phyloP scores from a whole-genome alignment of 2,113 vertebrate genomes.

The Lophius piscatorius region DNA sequence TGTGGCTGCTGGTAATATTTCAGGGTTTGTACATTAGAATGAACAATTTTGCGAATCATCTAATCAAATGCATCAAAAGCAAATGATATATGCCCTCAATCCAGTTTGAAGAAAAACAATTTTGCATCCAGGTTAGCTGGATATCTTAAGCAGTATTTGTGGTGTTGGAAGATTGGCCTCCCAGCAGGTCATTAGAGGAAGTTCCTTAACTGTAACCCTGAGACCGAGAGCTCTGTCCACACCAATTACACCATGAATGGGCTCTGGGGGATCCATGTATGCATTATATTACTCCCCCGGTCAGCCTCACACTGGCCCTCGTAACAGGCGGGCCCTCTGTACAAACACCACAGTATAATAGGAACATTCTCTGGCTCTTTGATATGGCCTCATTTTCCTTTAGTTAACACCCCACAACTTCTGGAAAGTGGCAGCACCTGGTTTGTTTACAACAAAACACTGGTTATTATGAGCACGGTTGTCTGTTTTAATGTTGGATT shows the following conservation, averaged over 20 bases:
- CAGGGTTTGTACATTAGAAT: background rate
- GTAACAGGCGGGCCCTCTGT: slow-evolving; percentile 67
- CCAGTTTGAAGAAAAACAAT: background rate
- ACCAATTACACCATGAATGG: slow-evolving; percentile 79
- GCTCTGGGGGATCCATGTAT: slow-evolving; percentile 75
- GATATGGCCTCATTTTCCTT: slow-evolving; percentile 69
- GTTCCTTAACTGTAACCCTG: slow-evolving; percentile 71
- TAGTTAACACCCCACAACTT: slow-evolving; percentile 69
- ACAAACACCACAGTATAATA: slow-evolving; percentile 70
- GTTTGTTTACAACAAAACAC: slow-evolving; percentile 43
- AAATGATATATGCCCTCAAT: background rate
- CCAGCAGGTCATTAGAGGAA: slow-evolving; percentile 68
- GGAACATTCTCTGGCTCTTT: slow-evolving; percentile 75
- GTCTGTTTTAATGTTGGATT: slow-evolving; percentile 25
- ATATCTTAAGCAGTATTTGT: slow-evolving; percentile 24
- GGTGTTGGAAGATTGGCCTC: slow-evolving; percentile 60
- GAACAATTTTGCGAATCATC: background rate
- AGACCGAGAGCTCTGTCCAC: slow-evolving; percentile 74
- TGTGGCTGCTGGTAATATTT: slow-evolving; percentile 1
- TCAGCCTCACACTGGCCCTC: slow-evolving; percentile 58
- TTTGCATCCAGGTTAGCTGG: background rate
- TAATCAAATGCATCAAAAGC: background rate
- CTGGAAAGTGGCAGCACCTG: slow-evolving; percentile 68
- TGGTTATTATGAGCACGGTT: slow-evolving; percentile 37
- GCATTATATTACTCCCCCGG: slow-evolving; percentile 76